Base-by-base conservation (phyloP, 2,113 vertebrate species). In the Xiphophorus hellerii region DNA sequence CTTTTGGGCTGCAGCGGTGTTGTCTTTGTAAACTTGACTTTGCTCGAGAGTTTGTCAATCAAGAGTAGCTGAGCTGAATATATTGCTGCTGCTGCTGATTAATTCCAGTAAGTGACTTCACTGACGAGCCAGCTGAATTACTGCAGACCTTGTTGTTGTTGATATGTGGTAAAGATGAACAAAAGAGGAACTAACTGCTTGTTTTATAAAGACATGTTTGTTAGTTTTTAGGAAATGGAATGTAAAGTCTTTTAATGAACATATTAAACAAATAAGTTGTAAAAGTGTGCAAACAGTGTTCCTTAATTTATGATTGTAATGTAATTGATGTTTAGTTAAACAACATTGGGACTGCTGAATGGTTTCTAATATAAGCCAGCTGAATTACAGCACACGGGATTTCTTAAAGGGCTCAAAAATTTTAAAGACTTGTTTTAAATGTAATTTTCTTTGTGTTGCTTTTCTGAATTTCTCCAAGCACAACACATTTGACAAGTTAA, bases 71-170 rank as follows among this genome's bases (percentile, higher is more conserved):
- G 58, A 73, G 82, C 78, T 73, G 77, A 90, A 91, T 91, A 87
- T 90, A 90, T 89, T 70, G 80, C 88, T 69, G 88, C 88, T 69
- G 88, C 73, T 81, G 74, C 86, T 88, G 92, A 93, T 94, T 93
- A 90, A 92, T 94, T 89, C 88, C 83, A 77, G 84, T 94, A 93
- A 95, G 92, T 94, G 92, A 94, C 86, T 87, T 85, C 87, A 81
- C 80, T 83, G 85, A 84, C 62, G 70, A 75, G 72, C 79, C 75
- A 83, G 84, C 92, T 88, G 86, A 91, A 94, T 93, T 82, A 91
- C 87, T 30, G 77, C 77, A 72, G 84, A 77, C 61, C 74, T 88
- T 78, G 77, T 84, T 76, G 44, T 48, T 76, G 17, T 22, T 54
- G 81, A 86, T 76, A 77, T 75, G 73, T 61, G 71, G 74, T 58